Evolutionary conservation across 2,888 invertebrate genomes (phyloP).

Genomic region (Cheilosia soror): DNA sequence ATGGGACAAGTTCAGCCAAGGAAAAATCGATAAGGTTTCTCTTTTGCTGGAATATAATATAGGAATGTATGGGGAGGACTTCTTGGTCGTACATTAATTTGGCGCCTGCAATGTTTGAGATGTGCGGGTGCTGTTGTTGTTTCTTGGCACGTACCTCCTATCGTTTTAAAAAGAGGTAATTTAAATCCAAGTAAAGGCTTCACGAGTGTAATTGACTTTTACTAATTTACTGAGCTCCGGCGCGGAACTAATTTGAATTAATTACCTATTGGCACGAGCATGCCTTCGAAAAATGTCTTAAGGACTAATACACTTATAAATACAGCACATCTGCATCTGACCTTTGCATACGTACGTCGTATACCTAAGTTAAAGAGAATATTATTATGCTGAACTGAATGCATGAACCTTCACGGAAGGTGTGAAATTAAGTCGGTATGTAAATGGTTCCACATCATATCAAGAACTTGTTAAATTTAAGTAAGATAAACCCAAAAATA

Average conservation of each 20-base stretch:
- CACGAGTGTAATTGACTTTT: constrained; percentile 32
- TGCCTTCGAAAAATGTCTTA: constrained; percentile 6
- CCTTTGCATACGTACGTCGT: too few relatives aligned
- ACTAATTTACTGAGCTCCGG: constrained; percentile 1
- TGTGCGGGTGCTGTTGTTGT: constrained; percentile 4
- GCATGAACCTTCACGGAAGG: too few relatives aligned
- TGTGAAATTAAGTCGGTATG: too few relatives aligned
- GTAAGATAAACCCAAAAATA: too few relatives aligned
- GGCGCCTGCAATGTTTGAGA: constrained; percentile 34
- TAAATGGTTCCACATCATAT: too few relatives aligned
- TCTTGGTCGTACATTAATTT: constrained; percentile 31
- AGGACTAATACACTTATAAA: background rate
- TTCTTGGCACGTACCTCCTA: constrained; percentile 7
- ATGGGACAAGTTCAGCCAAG: constrained; percentile 19
- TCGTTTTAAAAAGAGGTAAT: constrained; percentile 27
- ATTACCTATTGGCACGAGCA: constrained; percentile 8
- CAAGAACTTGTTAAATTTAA: too few relatives aligned
- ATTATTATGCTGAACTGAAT: too few relatives aligned
- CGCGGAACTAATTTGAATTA: constrained; percentile 31
- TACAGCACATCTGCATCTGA: background rate
- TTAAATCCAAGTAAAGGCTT: constrained; percentile 35
- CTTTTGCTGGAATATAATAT: background rate
- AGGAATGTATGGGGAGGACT: background rate
- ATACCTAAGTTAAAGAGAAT: too few relatives aligned
- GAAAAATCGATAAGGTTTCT: constrained; percentile 30